Percentiles rank a stretch among this genome's conserved stretches.
phyloP scores from a whole-genome alignment of 2,888 invertebrate genomes.

The Patella caerulea region DNA sequence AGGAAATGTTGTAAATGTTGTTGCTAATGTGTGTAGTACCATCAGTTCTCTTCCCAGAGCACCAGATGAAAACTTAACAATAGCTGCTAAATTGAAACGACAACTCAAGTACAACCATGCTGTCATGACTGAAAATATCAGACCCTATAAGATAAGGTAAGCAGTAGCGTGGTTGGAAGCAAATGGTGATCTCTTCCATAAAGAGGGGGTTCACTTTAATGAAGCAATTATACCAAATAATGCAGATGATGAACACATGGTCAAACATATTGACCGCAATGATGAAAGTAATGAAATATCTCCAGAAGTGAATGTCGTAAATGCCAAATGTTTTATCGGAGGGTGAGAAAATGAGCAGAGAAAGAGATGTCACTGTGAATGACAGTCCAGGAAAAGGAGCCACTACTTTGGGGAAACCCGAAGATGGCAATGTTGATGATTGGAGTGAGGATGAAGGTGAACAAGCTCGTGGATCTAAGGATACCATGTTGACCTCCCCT shows the following conservation, averaged over 20 bases:
- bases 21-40: background rate
- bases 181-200: background rate
- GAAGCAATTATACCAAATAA: background rate
- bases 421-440: no score
- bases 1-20: background rate
- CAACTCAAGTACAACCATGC: background rate
- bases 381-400: no score
- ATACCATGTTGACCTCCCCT: background rate
- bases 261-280: background rate
- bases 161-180: background rate
- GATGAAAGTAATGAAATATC: background rate
- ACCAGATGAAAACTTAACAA: constrained; percentile 8
- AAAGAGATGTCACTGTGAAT: no score
- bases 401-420: no score
- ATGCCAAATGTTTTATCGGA: no score
- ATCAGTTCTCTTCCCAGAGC: background rate
- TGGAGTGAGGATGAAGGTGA: background rate
- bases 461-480: background rate
- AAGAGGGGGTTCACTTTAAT: no score
- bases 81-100: constrained; percentile 13
- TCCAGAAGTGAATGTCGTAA: no score
- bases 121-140: background rate
- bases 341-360: no score
- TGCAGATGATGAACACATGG: background rate
- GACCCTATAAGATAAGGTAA: constrained; percentile 3